Evolutionary conservation across 2,113 vertebrate genomes (phyloP).

Genomic region (Onychostoma macrolepis): DNA sequence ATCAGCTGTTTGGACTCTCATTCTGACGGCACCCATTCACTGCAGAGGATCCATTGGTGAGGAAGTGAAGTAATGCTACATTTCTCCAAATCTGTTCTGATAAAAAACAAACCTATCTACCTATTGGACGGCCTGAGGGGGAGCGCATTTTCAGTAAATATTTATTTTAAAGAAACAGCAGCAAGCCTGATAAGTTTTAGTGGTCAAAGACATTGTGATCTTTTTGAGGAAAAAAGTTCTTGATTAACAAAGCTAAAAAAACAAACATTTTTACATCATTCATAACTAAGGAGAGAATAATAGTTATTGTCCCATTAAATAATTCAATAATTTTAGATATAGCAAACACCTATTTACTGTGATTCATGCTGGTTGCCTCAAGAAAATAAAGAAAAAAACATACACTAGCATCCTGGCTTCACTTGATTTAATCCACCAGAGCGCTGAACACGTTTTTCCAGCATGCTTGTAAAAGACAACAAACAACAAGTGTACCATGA

Average conservation of each 20-base stretch:
- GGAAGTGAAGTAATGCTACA: no score
- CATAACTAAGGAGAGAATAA: background rate
- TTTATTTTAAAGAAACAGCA: background rate
- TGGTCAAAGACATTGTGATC: background rate
- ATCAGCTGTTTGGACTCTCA: background rate
- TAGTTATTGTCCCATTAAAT: background rate
- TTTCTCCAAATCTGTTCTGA: no score
- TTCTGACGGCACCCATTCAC: background rate
- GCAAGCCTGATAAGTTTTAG: background rate
- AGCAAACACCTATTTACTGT: background rate
- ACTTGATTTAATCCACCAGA: background rate
- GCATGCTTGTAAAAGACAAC: slow-evolving; percentile 1
- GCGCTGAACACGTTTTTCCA: background rate
- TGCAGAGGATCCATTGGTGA: background rate
- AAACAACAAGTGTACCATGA: background rate
- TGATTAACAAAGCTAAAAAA: background rate
- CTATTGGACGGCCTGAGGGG: no score
- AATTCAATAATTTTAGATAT: background rate
- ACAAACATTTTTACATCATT: background rate
- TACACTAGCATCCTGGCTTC: background rate
- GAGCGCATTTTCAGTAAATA: no score
- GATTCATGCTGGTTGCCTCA: background rate
- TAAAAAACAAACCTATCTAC: no score
- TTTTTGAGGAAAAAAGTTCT: background rate
- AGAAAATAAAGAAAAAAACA: background rate